phyloP scores from a whole-genome alignment of 2,113 vertebrate species.

The Heptranchias perlo region DNA sequence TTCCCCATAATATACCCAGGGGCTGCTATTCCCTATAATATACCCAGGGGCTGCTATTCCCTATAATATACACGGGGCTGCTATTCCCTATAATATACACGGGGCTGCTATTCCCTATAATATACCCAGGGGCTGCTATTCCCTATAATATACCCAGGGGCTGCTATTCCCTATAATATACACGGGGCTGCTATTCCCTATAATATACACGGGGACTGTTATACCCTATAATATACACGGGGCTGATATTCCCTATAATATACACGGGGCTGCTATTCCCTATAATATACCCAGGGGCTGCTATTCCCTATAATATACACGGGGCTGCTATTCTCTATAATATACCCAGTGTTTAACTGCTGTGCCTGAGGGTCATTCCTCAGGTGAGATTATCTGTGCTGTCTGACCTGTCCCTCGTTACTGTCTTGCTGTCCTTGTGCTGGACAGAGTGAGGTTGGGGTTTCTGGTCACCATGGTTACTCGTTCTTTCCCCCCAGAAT shows the following conservation, averaged over 20 bases:
- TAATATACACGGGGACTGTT: background rate
- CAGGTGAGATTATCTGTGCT: background rate
- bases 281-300: too few relatives aligned
- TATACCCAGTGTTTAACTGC: background rate
- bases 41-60: background rate
- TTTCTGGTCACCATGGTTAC: background rate
- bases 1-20: background rate
- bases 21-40: background rate
- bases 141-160: background rate
- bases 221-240: background rate
- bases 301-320: too few relatives aligned
- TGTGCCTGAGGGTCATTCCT: background rate
- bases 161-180: background rate
- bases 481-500: conserved; percentile 59
- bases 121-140: too few relatives aligned
- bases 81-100: too few relatives aligned
- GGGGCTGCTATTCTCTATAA: background rate
- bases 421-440: background rate
- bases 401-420: background rate
- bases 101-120: too few relatives aligned
- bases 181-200: background rate
- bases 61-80: too few relatives aligned
- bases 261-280: too few relatives aligned
- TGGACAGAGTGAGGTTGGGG: background rate
- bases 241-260: background rate